A percentile compares a stretch with the other conserved stretches of the same genome.
These are phyloP conservation scores for Thryonomys swinderianus DNA, from an alignment of 2,113 vertebrate species.

Conservation along the genomic window DNA sequence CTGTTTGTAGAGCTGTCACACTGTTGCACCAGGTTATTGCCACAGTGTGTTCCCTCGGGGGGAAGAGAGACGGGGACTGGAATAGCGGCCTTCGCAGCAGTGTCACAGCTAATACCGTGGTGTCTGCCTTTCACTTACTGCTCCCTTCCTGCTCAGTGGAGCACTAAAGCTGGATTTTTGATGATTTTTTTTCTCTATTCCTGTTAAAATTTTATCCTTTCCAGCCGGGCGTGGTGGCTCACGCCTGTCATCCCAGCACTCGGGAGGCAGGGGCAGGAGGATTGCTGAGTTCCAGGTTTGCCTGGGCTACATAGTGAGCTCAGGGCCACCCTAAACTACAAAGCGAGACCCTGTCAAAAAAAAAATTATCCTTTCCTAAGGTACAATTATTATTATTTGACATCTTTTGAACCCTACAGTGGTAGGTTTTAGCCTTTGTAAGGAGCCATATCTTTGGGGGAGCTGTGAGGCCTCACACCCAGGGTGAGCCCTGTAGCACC, in stretches of 20 bases:
- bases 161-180: constrained; percentile 46
- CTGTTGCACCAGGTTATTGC: constrained; percentile 55
- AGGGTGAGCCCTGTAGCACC: background rate
- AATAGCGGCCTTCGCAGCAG: constrained; percentile 6
- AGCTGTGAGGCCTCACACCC: background rate
- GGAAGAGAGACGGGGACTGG: constrained; percentile 28
- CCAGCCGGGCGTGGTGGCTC: no score
- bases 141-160: constrained; percentile 37
- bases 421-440: background rate
- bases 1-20: constrained; percentile 69
- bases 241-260: no score
- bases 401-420: background rate
- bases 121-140: background rate
- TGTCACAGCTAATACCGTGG: background rate
- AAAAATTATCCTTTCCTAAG: constrained; percentile 11
- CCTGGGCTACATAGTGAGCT: no score
- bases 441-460: background rate
- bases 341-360: no score
- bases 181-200: background rate
- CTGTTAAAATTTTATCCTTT: constrained; percentile 45
- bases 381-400: background rate
- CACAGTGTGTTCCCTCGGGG: constrained; percentile 37
- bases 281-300: no score
- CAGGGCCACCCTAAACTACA: no score
- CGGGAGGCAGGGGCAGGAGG: no score